These are phyloP conservation scores for Trichogramma evanescens DNA, from an alignment of 2,888 invertebrate genomes.

Conservation along the genomic window DNA sequence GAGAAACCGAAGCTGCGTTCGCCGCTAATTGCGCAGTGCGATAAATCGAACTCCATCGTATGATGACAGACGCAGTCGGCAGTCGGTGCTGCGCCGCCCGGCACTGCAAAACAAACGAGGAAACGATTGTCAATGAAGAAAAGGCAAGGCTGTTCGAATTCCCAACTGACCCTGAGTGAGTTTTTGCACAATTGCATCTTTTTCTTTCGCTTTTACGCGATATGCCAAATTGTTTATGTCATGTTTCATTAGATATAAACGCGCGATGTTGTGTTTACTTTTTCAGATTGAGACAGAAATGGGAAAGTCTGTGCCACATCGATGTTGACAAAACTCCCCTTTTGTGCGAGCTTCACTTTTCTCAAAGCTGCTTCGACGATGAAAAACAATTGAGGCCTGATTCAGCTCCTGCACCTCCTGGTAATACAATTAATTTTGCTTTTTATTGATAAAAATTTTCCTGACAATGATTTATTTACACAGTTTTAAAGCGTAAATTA, in stretches of 20 bases:
- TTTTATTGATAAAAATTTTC: background rate
- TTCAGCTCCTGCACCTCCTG: constrained; percentile 20
- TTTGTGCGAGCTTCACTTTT: constrained; percentile 32
- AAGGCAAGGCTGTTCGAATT: constrained; percentile 26
- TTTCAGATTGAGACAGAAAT: constrained; percentile 23
- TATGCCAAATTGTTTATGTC: too few species aligned
- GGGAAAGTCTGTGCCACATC: constrained; percentile 25
- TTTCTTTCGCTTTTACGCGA: too few species aligned
- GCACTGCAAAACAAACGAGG: constrained; percentile 24
- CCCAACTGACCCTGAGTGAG: constrained; percentile 27
- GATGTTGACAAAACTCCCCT: background rate
- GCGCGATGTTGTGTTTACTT: background rate
- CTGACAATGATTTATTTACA: background rate
- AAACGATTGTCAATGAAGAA: constrained; percentile 23
- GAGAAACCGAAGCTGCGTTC: too few species aligned
- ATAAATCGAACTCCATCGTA: too few species aligned
- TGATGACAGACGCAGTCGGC: too few species aligned
- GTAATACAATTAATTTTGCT: background rate
- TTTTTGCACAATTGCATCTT: background rate
- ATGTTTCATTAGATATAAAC: background rate
- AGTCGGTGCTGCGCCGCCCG: constrained; percentile 17
- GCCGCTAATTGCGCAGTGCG: too few species aligned
- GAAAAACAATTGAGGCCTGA: constrained; percentile 21
- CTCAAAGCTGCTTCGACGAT: constrained; percentile 19
- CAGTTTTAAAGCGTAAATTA: too few species aligned